Evolutionary conservation across 2,797 vertebrate genomes (phyloP).

Genomic region (Poeciliopsis gracilis): DNA sequence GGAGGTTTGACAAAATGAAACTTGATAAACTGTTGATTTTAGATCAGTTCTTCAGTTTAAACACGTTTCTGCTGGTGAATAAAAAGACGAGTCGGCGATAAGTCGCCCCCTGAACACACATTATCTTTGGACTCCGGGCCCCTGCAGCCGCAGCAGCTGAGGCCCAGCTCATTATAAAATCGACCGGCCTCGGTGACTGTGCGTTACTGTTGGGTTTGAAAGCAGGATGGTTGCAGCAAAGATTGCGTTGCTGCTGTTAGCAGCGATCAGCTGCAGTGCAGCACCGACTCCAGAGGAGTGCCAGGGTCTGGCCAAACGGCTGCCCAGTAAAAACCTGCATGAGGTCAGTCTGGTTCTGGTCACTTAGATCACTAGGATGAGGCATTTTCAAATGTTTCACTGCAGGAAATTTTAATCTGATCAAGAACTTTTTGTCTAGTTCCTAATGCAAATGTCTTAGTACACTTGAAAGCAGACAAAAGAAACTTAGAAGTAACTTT

Average conservation of each 20-base stretch:
- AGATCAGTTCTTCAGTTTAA: background rate
- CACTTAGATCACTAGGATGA: background rate
- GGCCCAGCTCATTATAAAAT: slow-evolving; percentile 7
- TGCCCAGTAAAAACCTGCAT: slow-evolving; percentile 4
- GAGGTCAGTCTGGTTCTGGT: slow-evolving; percentile 19
- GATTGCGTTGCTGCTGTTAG: slow-evolving; percentile 22
- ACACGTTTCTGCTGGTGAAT: background rate
- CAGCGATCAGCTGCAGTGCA: background rate
- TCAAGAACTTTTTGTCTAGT: too few relatives aligned
- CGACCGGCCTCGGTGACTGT: background rate
- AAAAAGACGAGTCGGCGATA: background rate
- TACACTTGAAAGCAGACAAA: too few relatives aligned
- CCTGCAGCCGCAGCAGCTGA: background rate
- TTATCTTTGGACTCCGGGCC: slow-evolving; percentile 1
- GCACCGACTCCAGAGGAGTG: background rate
- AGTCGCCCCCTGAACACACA: slow-evolving; percentile 1
- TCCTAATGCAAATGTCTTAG: too few relatives aligned
- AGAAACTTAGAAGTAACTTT: too few relatives aligned
- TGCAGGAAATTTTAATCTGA: too few relatives aligned
- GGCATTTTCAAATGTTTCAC: background rate
- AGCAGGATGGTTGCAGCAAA: slow-evolving; percentile 27
- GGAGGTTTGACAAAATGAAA: background rate
- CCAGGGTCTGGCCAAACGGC: background rate
- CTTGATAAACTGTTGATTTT: background rate
- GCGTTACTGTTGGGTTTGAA: background rate